A percentile compares a stretch with the other conserved stretches of the same genome.
These are phyloP conservation scores for Spatulosminthurus flaviceps DNA, from an alignment of 2,888 invertebrate species.

Conservation along the genomic window DNA sequence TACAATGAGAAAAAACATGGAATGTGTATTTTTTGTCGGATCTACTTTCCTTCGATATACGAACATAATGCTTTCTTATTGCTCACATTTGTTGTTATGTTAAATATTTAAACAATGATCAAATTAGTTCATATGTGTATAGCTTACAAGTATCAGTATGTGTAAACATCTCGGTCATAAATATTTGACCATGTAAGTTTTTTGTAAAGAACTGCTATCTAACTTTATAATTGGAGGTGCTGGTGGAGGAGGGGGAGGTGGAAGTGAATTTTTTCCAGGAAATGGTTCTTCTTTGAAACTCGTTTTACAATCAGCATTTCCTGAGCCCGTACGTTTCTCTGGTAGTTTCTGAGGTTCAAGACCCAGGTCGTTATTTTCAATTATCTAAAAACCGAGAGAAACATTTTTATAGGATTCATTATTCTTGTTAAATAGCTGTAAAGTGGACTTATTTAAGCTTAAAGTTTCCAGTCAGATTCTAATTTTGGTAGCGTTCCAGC, in stretches of 20 bases:
- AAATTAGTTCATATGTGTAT: too few species aligned
- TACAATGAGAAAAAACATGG: too few species aligned
- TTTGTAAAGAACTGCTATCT: background rate
- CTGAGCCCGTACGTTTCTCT: background rate
- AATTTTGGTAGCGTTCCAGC: background rate
- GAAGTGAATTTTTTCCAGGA: constrained; percentile 20
- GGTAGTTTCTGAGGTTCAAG: background rate
- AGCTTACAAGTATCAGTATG: too few species aligned
- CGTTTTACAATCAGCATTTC: background rate
- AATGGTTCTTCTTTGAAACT: background rate
- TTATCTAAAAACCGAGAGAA: background rate
- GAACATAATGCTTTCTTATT: too few species aligned
- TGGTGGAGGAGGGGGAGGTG: constrained; percentile 48
- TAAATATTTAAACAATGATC: too few species aligned
- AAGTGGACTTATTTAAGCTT: background rate
- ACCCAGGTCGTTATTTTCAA: constrained; percentile 4
- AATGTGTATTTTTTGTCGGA: too few species aligned
- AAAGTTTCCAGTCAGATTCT: background rate
- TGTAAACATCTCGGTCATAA: constrained; percentile 15
- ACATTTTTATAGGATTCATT: background rate
- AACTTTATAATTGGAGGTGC: background rate
- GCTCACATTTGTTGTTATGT: too few species aligned
- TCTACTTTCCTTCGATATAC: too few species aligned
- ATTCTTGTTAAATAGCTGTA: background rate
- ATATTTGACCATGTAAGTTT: constrained; percentile 31